Conservation (phyloP, 1,140 invertebrate species). For the Diorhabda sublineata region DNA sequence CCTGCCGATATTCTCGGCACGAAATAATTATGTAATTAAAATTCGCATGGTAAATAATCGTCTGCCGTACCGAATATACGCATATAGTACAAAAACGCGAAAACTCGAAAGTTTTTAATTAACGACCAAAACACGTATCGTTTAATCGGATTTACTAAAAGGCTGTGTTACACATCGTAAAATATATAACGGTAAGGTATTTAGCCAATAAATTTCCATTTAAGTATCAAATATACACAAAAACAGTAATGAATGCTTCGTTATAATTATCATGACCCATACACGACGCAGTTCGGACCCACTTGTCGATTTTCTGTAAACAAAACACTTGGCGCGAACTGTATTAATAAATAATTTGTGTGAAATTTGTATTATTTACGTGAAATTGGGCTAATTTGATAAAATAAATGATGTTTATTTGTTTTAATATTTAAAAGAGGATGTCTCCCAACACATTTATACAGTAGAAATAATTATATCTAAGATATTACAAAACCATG, state of each 20-base stretch:
- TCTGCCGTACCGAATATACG: conserved; percentile 39
- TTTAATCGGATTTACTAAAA: conserved; percentile 44
- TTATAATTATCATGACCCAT: conserved; percentile 19
- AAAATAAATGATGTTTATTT: too few species aligned
- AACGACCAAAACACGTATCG: conserved; percentile 43
- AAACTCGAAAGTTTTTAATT: conserved; percentile 32
- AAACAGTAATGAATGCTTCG: conserved; percentile 15
- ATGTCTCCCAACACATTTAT: too few species aligned
- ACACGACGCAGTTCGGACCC: conserved; percentile 24
- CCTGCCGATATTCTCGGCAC: conserved; percentile 40
- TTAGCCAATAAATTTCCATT: conserved; percentile 6
- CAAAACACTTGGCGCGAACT: conserved; percentile 20
- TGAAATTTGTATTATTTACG: too few species aligned
- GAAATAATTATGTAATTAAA: conserved; percentile 44
- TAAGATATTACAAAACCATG: too few species aligned
- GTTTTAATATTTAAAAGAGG: too few species aligned
- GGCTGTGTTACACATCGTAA: conserved; percentile 46
- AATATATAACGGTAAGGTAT: conserved; percentile 41
- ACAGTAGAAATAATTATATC: too few species aligned
- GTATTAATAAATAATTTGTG: too few species aligned
- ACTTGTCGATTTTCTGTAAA: conserved; percentile 24
- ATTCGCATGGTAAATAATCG: conserved; percentile 40
- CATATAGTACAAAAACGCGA: conserved; percentile 32
- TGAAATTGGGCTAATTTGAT: too few species aligned
- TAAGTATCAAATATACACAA: neutral